Base-by-base conservation (phyloP, 2,797 vertebrate species). In the Rhinatrema bivittatum region DNA sequence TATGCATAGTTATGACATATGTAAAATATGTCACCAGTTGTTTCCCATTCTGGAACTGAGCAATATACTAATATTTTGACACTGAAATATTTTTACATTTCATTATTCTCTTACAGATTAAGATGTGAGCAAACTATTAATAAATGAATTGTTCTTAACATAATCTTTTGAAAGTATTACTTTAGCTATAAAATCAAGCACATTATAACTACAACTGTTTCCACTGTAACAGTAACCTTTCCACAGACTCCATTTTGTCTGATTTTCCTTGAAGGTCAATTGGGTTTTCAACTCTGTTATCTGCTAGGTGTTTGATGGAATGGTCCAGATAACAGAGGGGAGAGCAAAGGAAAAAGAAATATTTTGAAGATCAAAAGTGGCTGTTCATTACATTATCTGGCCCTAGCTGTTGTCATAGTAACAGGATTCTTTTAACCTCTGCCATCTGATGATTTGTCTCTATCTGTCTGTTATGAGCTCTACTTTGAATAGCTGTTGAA, bases 211-310 rank as follows among this genome's bases (percentile, higher is more conserved):
- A n/a, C n/a, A n/a, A n/a, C n/a, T n/a, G n/a, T 54, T 55, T 70
- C 18, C 21, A 38, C 54, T 42, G 50, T 50, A 71, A 62, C 31
- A 63, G 64, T 62, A 68, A 70, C 70, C 74, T 79, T 78, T 70
- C 71, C 67, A 56, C 41, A 65, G 70, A 71, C 75, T 70, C 81
- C 72, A 71, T 60, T 60, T 71, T 70, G 74, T 75, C 79, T 82
- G 78, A 74, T 69, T 71, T 74, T 72, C 58, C 76, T 68, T 82
- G 87, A 90, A 93, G 90, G 91, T 92, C 85, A 81, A 88, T 82
- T 86, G 88, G 85, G 86, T 90, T 91, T 90, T 91, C 76, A 80
- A 62, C 73, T 79, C 71, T 82, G 84, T 90, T 93, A 93, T 94
- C 91, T 84, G 74, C 34, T 21, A 65, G 74, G 65, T 78, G 80